A percentile compares a stretch with the other conserved stretches of the same genome.
Evolutionary conservation across 1,140 invertebrate species (phyloP).

Genomic region (Bombus sibiricus): DNA sequence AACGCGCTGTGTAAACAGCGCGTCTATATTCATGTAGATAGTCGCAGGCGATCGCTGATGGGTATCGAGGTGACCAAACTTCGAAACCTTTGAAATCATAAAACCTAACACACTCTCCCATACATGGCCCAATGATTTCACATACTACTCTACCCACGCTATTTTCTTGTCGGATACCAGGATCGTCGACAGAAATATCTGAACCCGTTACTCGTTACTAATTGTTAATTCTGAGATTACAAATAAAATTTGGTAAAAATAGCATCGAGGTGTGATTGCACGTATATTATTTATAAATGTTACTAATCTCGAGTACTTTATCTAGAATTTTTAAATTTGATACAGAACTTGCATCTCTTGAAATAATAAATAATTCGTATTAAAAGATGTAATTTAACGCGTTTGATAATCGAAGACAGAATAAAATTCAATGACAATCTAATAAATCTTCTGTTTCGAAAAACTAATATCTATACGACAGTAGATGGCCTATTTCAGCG

Average conservation of each 20-base stretch:
- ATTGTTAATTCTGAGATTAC: not conserved
- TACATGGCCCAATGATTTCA: not conserved
- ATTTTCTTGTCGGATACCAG: not conserved
- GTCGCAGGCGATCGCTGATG: conserved; percentile 43
- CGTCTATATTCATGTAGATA: conserved; percentile 39
- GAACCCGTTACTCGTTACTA: not conserved
- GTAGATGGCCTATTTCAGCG: too few relatives aligned
- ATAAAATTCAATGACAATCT: not conserved
- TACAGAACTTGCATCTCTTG: not conserved
- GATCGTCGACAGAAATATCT: not conserved
- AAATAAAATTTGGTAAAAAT: not conserved
- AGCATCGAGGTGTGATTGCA: too few relatives aligned
- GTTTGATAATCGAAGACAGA: too few relatives aligned
- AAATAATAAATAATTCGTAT: not conserved
- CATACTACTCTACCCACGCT: not conserved
- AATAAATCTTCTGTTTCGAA: not conserved
- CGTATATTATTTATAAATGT: too few relatives aligned
- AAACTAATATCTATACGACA: too few relatives aligned
- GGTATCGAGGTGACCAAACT: conserved; percentile 41
- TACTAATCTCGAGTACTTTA: too few relatives aligned
- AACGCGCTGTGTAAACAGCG: conserved; percentile 56
- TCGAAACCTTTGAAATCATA: not conserved
- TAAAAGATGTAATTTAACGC: not conserved
- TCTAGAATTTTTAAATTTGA: not conserved
- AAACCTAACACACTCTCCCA: not conserved